Conservation (phyloP, 2,888 invertebrate genomes). For the Ophion obscuratus region DNA sequence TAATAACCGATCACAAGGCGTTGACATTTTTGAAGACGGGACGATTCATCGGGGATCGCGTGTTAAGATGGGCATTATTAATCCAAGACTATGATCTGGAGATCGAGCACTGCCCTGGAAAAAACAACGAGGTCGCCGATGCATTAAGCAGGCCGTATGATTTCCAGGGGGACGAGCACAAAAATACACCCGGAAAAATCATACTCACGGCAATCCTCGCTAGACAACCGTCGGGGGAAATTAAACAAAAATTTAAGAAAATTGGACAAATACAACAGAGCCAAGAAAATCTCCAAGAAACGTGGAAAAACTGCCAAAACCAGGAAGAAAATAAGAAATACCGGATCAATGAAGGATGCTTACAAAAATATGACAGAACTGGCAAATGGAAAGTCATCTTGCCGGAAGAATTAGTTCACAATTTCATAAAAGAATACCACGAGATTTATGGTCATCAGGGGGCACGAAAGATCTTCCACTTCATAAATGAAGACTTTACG, state of each 20-base stretch:
- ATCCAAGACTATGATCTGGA: neutral
- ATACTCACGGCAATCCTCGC: no score
- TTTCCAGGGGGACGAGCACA: neutral
- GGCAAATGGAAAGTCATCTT: neutral
- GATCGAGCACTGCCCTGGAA: constrained; percentile 30
- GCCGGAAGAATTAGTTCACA: neutral
- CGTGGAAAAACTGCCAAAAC: neutral
- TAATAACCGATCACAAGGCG: neutral
- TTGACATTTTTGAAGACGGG: constrained; percentile 15
- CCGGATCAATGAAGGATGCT: neutral
- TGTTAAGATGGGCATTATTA: neutral
- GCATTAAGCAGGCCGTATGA: neutral
- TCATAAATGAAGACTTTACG: neutral
- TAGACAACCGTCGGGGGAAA: neutral
- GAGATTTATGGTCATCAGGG: neutral
- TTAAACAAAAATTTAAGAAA: neutral
- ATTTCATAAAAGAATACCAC: neutral
- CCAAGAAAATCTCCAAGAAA: neutral
- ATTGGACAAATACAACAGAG: neutral
- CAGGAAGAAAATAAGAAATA: no score
- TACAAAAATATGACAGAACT: neutral
- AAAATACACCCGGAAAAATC: neutral
- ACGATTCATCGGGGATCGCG: neutral
- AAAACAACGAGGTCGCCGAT: neutral
- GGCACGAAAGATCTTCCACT: neutral